phyloP scores from a whole-genome alignment of 2,797 vertebrate species.

The Crossoptilon crossoptilon region DNA sequence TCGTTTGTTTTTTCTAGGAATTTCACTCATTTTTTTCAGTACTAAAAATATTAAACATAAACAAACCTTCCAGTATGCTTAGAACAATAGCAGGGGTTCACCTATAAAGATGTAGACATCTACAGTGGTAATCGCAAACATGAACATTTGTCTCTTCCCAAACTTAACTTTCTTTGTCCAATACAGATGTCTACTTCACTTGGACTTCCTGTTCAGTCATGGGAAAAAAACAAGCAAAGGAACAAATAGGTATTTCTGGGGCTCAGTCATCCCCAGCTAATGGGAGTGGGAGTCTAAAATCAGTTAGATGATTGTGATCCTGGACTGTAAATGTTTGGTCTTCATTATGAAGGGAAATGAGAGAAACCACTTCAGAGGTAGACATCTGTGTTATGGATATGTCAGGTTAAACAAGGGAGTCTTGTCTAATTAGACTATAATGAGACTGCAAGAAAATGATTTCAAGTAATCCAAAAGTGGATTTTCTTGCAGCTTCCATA shows the following conservation, averaged over 20 bases:
- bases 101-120: background rate
- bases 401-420: background rate
- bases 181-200: background rate
- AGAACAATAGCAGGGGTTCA: background rate
- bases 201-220: background rate
- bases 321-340: background rate
- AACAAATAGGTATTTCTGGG: background rate
- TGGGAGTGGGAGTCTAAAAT: background rate
- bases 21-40: background rate
- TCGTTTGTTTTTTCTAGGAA: background rate
- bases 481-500: too few species aligned
- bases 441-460: background rate
- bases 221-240: background rate
- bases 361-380: background rate
- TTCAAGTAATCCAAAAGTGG: background rate
- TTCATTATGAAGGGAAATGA: background rate
- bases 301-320: background rate
- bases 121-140: background rate
- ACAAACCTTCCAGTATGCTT: background rate
- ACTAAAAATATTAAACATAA: background rate
- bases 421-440: background rate
- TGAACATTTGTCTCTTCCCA: background rate
- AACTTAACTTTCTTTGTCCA: background rate
- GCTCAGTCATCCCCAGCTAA: background rate
- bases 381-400: background rate